Base-by-base conservation (phyloP, 2,888 invertebrate genomes). In the Caenorhabditis drosophilae region DNA sequence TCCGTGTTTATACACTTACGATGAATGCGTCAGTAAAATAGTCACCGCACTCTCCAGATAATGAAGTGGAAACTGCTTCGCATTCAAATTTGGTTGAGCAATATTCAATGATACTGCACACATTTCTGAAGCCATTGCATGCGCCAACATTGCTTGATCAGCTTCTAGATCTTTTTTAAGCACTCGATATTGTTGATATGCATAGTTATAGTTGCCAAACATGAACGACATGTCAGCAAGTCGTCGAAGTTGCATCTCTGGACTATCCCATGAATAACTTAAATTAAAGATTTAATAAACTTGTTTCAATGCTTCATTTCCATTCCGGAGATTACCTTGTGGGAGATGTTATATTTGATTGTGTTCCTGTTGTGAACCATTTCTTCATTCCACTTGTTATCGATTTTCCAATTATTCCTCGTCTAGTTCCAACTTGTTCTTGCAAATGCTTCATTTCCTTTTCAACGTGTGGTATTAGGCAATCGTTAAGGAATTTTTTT, bases 151-250 rank as follows among this genome's bases (percentile, higher is more conserved):
- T 0, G 97, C 97, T 74, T 93, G 92, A 84, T 98, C 97, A 1
- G 91, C 91, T 83, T 91, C 92, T 84, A 97, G 97, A 84, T 98
- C 98, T 51, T 94, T 89, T 85, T 97, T 97, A n/a, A 94, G 42
- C 12, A 53, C 90, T 85, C 97, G 94, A 86, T 96, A 98, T 0
- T 92, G 89, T 84, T 92, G 91, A 85, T 76, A 73, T 15, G 81
- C 78, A 22, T 74, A 69, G n/a, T 57, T 47, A 61, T 76, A 70
- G 2, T 78, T 67, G 2, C 81, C 7, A 85, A 96, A 93, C 89
- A 97, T 90, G 85, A 98, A 96, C 86, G 93, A 93, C 7, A 98
- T 87, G 86, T 98, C 98, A 0, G 92, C 97, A 40, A 97, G 85
- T 58, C 94, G 90, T 61, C 98, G 88, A 47, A 93, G 88, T 85